Evolutionary conservation across 2,113 vertebrate genomes (phyloP), one percentile per base, ranked within the genome.

Genomic region (Hyla sarda): DNA sequence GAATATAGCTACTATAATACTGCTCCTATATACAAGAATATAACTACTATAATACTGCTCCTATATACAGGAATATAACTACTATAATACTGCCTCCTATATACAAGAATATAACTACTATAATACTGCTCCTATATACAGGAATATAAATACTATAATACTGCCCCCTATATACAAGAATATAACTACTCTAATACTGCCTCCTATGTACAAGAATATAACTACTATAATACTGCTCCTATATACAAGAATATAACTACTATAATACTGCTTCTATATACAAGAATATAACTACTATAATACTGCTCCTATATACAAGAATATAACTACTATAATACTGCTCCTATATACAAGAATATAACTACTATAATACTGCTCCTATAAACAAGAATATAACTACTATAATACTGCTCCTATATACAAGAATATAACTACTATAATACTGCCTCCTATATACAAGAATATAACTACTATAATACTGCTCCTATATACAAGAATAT

Each of bases 381-480:
- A 60, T 60, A 12, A 25, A 60, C 58, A 60, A 60, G 58, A 60
- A 60, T 60, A 60, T 60, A 60, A 25, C 58, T 60, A 60, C 58
- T 60, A 60, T 60, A 60, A 60, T 60, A 60, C 58, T 60, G n/a
- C n/a, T 52, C 41, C 41, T 41, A 41, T 41, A 41, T 41, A 52
- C 50, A 52, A 52, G 50, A 52, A 52, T 60, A 60, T 60, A 60
- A 60, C 58, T 60, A 60, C 58, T 60, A 60, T 60, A 60, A 60
- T 25, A 60, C 58, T 60, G 58, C n/a, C 58, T 65, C 25, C 60
- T 30, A 30, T 65, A 16, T 65, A 65, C 60, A 30, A 30, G 25
- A 65, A 65, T 65, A 65, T 65, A 65, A 65, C 10, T 65, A 65
- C 60, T 65, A 65, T 65, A 65, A 65, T 65, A 65, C 60, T 65